These are phyloP conservation scores for Himalopsyche anomala DNA, from an alignment of 2,888 invertebrate species.

Conservation along the genomic window DNA sequence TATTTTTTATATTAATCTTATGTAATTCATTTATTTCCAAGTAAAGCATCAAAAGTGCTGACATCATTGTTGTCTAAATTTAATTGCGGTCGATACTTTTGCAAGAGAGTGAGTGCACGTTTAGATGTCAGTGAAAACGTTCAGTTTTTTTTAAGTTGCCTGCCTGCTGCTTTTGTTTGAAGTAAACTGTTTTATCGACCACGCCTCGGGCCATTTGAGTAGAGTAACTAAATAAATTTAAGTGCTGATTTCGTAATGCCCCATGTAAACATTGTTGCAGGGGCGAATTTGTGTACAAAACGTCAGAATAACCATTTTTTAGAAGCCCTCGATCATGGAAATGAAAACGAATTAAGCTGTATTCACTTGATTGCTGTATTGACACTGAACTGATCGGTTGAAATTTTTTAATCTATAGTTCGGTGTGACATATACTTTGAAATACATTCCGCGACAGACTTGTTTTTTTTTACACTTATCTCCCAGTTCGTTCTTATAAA, in stretches of 20 bases:
- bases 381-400: too few relatives aligned
- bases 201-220: constrained; percentile 30
- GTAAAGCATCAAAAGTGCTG: not conserved
- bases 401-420: too few relatives aligned
- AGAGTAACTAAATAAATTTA: constrained; percentile 34
- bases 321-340: too few relatives aligned
- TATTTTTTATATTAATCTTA: too few relatives aligned
- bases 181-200: constrained; percentile 38
- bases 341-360: too few relatives aligned
- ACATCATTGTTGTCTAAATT: not conserved
- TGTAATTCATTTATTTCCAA: not conserved
- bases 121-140: constrained; percentile 29
- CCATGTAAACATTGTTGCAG: constrained; percentile 1
- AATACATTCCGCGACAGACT: too few relatives aligned
- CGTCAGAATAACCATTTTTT: too few relatives aligned
- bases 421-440: too few relatives aligned
- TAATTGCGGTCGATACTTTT: not conserved
- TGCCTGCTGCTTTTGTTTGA: not conserved
- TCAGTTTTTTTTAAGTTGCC: not conserved
- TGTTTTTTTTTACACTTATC: too few relatives aligned
- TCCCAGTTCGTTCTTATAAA: too few relatives aligned
- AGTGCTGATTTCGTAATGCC: constrained; percentile 32
- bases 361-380: too few relatives aligned
- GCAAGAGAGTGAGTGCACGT: not conserved
- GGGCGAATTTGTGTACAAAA: not conserved